Percentiles rank a stretch among this genome's conserved stretches.
These are phyloP conservation scores for Serranochromis macrocephalus DNA, from an alignment of 2,113 vertebrate species.

Conservation along the genomic window DNA sequence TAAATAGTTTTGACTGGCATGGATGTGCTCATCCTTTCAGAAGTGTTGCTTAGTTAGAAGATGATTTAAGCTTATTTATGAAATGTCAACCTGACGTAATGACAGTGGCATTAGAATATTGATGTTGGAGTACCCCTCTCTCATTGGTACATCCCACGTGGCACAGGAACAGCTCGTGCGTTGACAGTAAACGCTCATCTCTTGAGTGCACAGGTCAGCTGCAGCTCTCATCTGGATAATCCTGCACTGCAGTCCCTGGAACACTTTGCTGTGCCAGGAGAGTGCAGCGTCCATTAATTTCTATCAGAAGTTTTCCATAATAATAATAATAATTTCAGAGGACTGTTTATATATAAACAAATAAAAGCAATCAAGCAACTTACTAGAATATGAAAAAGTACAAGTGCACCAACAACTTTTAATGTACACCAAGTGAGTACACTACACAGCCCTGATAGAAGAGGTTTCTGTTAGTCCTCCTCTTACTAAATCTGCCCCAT, in stretches of 20 bases:
- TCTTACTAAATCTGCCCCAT: not conserved
- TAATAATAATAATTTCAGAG: not conserved
- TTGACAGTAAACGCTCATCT: not conserved
- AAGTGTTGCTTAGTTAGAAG: not conserved
- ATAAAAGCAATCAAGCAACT: not conserved
- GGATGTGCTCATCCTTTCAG: not conserved
- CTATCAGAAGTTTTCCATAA: not conserved
- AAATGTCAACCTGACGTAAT: not conserved
- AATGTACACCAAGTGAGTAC: not conserved
- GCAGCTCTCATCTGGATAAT: not conserved
- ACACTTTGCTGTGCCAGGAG: not conserved
- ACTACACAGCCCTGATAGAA: not conserved
- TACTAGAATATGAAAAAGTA: not conserved
- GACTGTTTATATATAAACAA: not conserved
- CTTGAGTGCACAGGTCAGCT: not conserved
- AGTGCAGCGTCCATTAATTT: not conserved
- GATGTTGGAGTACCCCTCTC: rapidly evolving
- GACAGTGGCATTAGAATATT: not conserved
- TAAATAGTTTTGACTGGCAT: not conserved
- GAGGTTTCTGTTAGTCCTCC: not conserved
- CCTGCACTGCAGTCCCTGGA: not conserved
- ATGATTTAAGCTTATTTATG: not conserved
- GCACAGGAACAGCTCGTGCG: not conserved
- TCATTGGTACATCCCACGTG: not conserved
- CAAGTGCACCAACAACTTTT: not conserved